Percentiles rank a stretch among this genome's conserved stretches.
These are phyloP conservation scores for Pristis pectinata DNA, from an alignment of 2,797 vertebrate species.

Conservation along the genomic window DNA sequence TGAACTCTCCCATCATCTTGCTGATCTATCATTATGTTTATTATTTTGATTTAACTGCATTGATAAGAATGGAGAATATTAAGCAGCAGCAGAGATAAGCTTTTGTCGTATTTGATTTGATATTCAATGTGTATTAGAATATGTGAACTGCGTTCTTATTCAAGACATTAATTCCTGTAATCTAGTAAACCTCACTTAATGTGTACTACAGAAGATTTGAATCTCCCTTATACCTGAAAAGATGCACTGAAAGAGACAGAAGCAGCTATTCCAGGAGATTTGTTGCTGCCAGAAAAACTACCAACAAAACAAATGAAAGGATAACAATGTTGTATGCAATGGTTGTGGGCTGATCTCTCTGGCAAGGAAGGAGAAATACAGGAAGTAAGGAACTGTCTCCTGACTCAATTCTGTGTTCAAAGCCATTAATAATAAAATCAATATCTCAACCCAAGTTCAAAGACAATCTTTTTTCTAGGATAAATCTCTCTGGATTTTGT, in stretches of 20 bases:
- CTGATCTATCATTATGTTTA: not conserved
- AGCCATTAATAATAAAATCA: constrained; percentile 15
- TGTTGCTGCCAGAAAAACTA: not conserved
- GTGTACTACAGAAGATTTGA: not conserved
- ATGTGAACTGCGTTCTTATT: not conserved
- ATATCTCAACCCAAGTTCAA: not conserved
- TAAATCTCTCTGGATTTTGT: not conserved
- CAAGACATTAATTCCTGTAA: not conserved
- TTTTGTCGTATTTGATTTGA: not conserved
- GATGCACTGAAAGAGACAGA: not conserved
- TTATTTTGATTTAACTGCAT: not conserved
- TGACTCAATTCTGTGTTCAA: not conserved
- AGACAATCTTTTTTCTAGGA: not conserved
- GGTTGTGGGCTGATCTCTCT: not conserved
- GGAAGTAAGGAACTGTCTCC: not conserved
- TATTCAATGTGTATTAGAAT: not conserved
- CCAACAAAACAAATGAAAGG: not conserved
- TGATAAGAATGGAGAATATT: not conserved
- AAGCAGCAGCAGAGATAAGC: not conserved
- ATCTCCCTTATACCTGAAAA: not conserved
- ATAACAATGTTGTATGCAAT: not conserved
- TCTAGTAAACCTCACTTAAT: not conserved
- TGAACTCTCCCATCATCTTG: not conserved
- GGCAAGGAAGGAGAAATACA: not conserved
- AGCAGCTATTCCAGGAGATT: not conserved